Conservation (phyloP, 2,113 vertebrate species). For the Edolisoma coerulescens region DNA sequence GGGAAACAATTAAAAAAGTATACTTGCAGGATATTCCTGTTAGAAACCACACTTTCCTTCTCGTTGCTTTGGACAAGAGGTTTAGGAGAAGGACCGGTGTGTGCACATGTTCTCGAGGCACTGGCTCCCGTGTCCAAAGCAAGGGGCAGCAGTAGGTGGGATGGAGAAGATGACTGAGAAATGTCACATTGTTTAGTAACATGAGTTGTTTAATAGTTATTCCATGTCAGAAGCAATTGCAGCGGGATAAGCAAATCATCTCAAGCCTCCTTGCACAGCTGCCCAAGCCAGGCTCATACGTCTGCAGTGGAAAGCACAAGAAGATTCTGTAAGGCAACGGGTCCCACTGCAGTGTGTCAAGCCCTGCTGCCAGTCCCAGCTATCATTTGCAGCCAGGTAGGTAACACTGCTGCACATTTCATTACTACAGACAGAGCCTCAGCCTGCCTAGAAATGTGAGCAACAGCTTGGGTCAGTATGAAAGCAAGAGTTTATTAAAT, state of each 20-base stretch:
- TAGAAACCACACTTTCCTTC: background rate
- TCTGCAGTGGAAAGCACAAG: background rate
- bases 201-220: background rate
- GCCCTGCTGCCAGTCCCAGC: background rate
- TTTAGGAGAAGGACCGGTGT: background rate
- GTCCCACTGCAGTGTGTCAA: background rate
- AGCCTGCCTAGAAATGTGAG: background rate
- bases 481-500: background rate
- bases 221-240: background rate
- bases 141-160: background rate
- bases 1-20: background rate
- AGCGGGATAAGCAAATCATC: background rate
- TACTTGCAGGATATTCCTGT: background rate
- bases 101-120: background rate
- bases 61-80: background rate
- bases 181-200: background rate
- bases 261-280: background rate
- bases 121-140: background rate
- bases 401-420: background rate
- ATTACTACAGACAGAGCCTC: background rate
- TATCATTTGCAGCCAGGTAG: background rate
- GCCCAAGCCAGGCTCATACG: fast-evolving
- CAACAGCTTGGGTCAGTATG: background rate
- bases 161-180: background rate
- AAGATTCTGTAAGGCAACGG: fast-evolving